These are phyloP conservation scores for Biston stratarius DNA, from an alignment of 2,888 invertebrate genomes.

Conservation along the genomic window DNA sequence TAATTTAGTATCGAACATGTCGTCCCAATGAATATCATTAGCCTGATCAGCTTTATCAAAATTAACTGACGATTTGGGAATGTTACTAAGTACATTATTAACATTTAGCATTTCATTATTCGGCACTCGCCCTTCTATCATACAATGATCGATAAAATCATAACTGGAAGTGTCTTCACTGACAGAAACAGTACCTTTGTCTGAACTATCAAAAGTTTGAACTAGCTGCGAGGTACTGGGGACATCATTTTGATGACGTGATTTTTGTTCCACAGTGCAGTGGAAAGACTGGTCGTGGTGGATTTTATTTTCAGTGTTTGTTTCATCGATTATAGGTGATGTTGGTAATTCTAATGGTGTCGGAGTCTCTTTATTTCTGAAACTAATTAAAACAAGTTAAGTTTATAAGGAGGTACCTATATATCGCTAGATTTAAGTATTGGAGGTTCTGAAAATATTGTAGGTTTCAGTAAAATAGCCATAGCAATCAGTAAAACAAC, in stretches of 20 bases:
- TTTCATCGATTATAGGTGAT: conserved; percentile 15
- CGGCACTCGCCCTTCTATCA: conserved; percentile 8
- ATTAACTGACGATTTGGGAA: background rate
- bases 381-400: background rate
- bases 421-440: background rate
- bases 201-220: conserved; percentile 23
- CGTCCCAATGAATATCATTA: conserved; percentile 58
- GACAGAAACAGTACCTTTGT: too few relatives aligned
- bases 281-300: conserved; percentile 3
- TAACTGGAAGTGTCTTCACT: conserved; percentile 15
- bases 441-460: background rate
- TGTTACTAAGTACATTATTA: background rate
- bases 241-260: conserved; percentile 2
- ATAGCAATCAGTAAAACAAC: too few relatives aligned
- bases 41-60: background rate
- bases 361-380: conserved; percentile 16
- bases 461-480: too few relatives aligned
- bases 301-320: background rate
- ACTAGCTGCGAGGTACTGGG: conserved; percentile 25
- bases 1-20: conserved; percentile 70
- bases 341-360: conserved; percentile 7
- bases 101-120: background rate
- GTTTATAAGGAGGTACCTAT: background rate
- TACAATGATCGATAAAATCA: conserved; percentile 22
- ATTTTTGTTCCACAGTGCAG: conserved; percentile 6